Evolutionary conservation across 2,113 vertebrate species (phyloP).

Genomic region (Typhlomys cinereus): DNA sequence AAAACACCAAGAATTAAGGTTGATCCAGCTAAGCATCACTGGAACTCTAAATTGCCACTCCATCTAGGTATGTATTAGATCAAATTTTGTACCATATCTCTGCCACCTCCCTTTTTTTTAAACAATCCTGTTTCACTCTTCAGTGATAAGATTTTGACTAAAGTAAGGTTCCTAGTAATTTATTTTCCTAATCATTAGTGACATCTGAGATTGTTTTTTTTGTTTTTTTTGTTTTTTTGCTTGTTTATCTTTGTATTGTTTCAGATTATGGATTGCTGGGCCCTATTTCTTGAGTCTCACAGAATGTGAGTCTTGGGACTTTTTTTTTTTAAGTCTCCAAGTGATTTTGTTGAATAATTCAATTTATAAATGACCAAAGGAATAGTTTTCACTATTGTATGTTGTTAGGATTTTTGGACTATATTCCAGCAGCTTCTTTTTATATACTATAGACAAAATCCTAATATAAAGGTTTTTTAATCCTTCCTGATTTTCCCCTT

Average conservation of each 20-base stretch:
- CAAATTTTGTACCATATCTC: background rate
- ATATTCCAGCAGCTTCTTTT: background rate
- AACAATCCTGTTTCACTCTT: background rate
- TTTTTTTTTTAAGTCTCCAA: background rate
- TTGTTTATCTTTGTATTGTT: background rate
- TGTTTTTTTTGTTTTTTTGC: background rate
- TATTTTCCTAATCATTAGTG: background rate
- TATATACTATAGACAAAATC: background rate
- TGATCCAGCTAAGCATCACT: background rate
- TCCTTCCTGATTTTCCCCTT: background rate
- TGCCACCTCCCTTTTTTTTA: background rate
- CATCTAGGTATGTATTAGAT: background rate
- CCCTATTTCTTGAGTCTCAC: background rate
- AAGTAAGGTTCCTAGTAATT: background rate
- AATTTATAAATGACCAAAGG: conserved; percentile 20
- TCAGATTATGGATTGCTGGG: background rate
- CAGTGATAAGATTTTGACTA: conserved; percentile 9
- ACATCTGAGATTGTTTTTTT: background rate
- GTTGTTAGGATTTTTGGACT: conserved; percentile 34
- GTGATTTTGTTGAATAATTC: conserved; percentile 16
- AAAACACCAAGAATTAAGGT: background rate
- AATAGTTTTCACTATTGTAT: conserved; percentile 21
- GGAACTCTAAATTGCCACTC: background rate
- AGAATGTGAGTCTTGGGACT: background rate
- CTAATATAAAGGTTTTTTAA: background rate